phyloP scores from a whole-genome alignment of 2,888 invertebrate genomes.

The Coecobrya sp. region DNA sequence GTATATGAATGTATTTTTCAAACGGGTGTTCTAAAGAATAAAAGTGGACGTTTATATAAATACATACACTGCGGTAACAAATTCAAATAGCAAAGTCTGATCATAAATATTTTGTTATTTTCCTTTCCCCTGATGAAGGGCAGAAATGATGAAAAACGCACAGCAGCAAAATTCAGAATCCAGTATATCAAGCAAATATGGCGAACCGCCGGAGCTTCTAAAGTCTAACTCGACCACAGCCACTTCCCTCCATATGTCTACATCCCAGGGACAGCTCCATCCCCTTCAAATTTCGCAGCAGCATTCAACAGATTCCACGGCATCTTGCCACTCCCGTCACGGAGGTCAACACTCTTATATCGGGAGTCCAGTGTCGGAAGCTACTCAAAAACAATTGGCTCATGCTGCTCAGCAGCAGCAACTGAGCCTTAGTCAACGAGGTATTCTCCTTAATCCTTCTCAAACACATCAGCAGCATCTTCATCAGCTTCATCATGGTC shows the following conservation, averaged over 20 bases:
- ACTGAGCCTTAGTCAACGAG: slow-evolving; percentile 84
- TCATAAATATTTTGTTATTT: slow-evolving; percentile 25
- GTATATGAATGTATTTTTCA: no score
- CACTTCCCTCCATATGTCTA: slow-evolving; percentile 84
- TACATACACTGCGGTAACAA: not conserved
- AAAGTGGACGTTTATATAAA: not conserved
- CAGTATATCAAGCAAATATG: slow-evolving; percentile 80
- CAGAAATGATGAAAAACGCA: slow-evolving; percentile 94
- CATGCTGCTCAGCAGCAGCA: slow-evolving; percentile 78
- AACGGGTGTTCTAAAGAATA: not conserved
- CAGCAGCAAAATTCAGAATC: slow-evolving; percentile 89
- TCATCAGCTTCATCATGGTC: slow-evolving; percentile 76
- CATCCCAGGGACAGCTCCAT: slow-evolving; percentile 80
- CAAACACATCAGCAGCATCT: slow-evolving; percentile 82
- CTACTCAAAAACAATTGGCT: slow-evolving; percentile 73
- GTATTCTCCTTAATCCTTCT: slow-evolving; percentile 84
- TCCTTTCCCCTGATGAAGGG: slow-evolving; percentile 87
- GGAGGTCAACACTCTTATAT: slow-evolving; percentile 71
- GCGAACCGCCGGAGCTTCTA: slow-evolving; percentile 85
- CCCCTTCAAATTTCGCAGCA: slow-evolving; percentile 70
- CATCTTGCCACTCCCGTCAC: slow-evolving; percentile 80
- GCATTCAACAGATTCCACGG: slow-evolving; percentile 74
- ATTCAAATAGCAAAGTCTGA: slow-evolving; percentile 15
- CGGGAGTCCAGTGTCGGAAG: slow-evolving; percentile 71
- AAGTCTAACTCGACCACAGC: slow-evolving; percentile 84